A percentile compares a stretch with the other conserved stretches of the same genome.
Evolutionary conservation across 2,797 vertebrate species (phyloP).

Genomic region (Numenius phaeopus): DNA sequence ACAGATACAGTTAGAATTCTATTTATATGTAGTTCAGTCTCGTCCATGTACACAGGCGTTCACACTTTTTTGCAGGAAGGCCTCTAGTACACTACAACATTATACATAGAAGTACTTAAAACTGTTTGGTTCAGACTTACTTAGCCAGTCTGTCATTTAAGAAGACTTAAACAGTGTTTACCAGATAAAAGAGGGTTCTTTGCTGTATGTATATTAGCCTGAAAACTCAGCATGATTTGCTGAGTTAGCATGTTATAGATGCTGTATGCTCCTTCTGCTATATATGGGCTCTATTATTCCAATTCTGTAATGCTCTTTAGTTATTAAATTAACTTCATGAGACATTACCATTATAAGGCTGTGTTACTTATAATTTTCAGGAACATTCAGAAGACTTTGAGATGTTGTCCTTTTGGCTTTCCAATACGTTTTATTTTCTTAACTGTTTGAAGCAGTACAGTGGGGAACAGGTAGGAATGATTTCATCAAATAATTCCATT

Average conservation of each 20-base stretch:
- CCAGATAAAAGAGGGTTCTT: neutral
- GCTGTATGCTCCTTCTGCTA: neutral
- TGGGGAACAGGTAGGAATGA: conserved; percentile 90
- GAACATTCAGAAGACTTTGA: conserved; percentile 90
- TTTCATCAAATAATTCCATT: neutral
- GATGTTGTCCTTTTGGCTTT: conserved; percentile 95
- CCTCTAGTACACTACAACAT: neutral
- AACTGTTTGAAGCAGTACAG: conserved; percentile 99
- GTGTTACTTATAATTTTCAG: conserved; percentile 75
- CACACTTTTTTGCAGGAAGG: neutral
- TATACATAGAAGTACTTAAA: neutral
- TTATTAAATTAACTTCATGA: neutral
- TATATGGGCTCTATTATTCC: neutral
- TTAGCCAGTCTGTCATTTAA: neutral
- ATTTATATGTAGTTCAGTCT: neutral
- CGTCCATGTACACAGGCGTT: neutral
- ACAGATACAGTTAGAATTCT: neutral
- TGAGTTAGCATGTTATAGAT: neutral
- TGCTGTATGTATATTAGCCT: neutral
- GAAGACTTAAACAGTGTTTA: neutral
- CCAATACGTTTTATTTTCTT: conserved; percentile 91
- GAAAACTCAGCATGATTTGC: neutral
- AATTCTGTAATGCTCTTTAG: neutral
- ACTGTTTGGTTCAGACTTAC: neutral
- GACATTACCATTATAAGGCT: neutral